Base-by-base conservation (phyloP, 2,888 invertebrate genomes). In the Xylota sylvarum region DNA sequence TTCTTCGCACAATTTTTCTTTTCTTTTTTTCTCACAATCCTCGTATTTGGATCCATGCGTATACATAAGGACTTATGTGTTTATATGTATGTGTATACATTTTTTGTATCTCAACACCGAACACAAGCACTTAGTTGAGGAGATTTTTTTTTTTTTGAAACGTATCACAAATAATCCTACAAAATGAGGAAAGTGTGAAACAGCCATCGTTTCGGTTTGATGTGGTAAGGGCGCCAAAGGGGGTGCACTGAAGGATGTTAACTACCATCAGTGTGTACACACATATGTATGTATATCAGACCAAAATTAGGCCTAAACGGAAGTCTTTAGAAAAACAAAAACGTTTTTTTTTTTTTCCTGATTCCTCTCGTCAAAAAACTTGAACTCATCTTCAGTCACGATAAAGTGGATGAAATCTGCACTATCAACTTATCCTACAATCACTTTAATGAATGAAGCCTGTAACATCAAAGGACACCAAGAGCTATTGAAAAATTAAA, bases 391-490 rank as follows among this genome's bases (percentile, higher is more conserved):
- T 52, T 52, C 50, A 27, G 3, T 17, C 43, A 14, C 17, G 46
- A 6, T 9, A 0, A 17, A 48, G 56, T 4, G 40, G 19, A 19
- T 50, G 32, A 27, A 67, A 40, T 67, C 40, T 55, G 52, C 40
- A 55, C 67, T 67, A 67, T 52, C 37, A 40, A 55, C 27, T 50
- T 14, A 50, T 35, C 50, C 12, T n/a, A 12, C 19, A 6, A 32
- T 10, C 43, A 43, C 43, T 50, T 35, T 12, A 35, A 35, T 48
- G 48, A 65, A 32, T 48, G 48, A 64, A 48, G 12, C 30, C 17
- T 17, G 17, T 6, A 27, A 58, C 56, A 70, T 58, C 70, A 70
- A 70, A 70, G 56, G 32, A 56, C 19, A 27, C 46, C 12, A 30
- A 69, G 40, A 17, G 19, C 32, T 5, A 14, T 56, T 46, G 32